Evolutionary conservation across 2,113 vertebrate genomes (phyloP), one percentile per base, ranked within the genome.

Genomic region (Rhipidura dahli): DNA sequence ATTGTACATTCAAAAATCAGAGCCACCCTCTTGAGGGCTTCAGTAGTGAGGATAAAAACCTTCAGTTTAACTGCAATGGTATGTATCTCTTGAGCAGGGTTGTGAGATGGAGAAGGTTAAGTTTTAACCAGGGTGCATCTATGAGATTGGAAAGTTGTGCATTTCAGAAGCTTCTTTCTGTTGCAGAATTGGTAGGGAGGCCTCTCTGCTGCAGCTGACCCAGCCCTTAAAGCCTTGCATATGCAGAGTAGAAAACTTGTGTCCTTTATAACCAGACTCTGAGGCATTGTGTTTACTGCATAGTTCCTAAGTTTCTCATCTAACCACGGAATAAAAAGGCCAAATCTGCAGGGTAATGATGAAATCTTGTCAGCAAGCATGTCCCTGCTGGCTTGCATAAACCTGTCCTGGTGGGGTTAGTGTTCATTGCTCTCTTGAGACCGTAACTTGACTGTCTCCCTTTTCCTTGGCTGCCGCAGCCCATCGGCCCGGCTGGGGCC

Each of bases 161-260:
- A n/a, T 71, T 73, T 68, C 20, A 33, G 66, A 44, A 54, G 27
- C n/a, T 77, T 31, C 33, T 33, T 26, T 47, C 21, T 68, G 0
- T 53, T 68, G 26, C 30, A 47, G 5, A 70, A 8, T 66, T 40
- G n/a, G 15, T 70, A n/a, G 53, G 31, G 50, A 86, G 37, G 16
- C 35, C 56, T 47, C 39, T 89, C 0, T 1, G 18, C 51, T 84
- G 44, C 56, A 57, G 65, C 65, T 44, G 33, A 37, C 28, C 7
- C 33, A 83, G 47, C 33, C 54, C 44, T 42, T 64, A 15, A 66
- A 66, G 39, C 61, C 21, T 73, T 56, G 5, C 5, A 39, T 65
- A 21, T 1, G 3, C 37, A 47, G 39, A 42, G 59, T 28, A 42
- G 60, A 18, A 13, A 35, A n/a, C 1, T 1, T 6, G 13, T 1